Base-by-base conservation (phyloP, 2,888 invertebrate species). In the Apamea monoglypha region DNA sequence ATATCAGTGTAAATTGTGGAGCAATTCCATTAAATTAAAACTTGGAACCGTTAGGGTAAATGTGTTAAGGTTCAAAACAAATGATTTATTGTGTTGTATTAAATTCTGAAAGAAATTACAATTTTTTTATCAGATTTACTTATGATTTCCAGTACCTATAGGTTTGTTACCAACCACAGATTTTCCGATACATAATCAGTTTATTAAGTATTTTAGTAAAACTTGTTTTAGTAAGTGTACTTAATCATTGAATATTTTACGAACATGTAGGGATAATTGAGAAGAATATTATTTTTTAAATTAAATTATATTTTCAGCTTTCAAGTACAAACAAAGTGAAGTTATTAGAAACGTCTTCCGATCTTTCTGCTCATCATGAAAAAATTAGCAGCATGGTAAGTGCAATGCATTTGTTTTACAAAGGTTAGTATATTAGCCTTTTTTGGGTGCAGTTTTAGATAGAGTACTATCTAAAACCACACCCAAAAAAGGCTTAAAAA, bases 321-420 rank as follows among this genome's bases (percentile, higher is more conserved):
- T 86, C 83, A 81, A 84, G 69, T 74, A 81, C 69, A 69, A 50
- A 56, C 10, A 81, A 85, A 66, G 79, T 61, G 68, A 81, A 76
- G 12, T 56, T 82, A 77, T 77, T 76, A 70, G 56, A 82, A 76
- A 82, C 69, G 76, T 74, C 80, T 63, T 73, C 59, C 3, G 56
- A 69, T 67, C 56, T 77, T 66, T 76, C 68, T 59, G 59, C 68
- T 71, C 85, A 84, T 70, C 88, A 96, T 97, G 97, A 96, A 95
- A 93, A 95, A 96, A 81, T 91, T 97, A 82, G 96, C 97, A 87
- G 97, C 97, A 91, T 97, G 97, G 97, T 97, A 91, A 95, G 95
- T 92, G 25, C 5, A 36, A 64, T 25, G 25, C 0, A 25, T 36
- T 72, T 47, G 2, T 67, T 50, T 67, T 61, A 69, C 7, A 6